A percentile compares a stretch with the other conserved stretches of the same genome.
phyloP scores from a whole-genome alignment of 2,797 vertebrate genomes.

The Cossypha heuglini region DNA sequence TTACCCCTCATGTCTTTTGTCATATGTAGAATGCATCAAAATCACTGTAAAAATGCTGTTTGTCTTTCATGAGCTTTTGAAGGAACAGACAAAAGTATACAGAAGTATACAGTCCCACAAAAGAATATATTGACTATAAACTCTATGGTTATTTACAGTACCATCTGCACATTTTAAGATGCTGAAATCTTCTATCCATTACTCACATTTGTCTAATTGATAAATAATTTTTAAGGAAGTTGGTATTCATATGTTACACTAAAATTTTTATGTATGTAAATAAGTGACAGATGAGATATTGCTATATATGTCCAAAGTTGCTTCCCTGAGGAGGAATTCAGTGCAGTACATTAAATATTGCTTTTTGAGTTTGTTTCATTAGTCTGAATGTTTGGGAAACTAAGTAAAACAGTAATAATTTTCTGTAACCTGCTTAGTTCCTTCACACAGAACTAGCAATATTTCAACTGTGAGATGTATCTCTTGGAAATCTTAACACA shows the following conservation, averaged over 20 bases:
- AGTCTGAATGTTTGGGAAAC: background rate
- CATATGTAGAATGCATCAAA: background rate
- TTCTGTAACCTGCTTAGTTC: background rate
- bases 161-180: slow-evolving; percentile 15
- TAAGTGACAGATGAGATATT: slow-evolving; percentile 48
- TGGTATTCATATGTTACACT: background rate
- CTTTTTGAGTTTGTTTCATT: background rate
- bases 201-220: slow-evolving; percentile 13
- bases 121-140: background rate
- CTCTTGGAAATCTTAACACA: background rate
- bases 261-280: slow-evolving; percentile 9
- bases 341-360: background rate
- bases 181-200: background rate
- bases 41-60: background rate
- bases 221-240: slow-evolving; percentile 57
- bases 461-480: background rate
- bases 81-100: background rate
- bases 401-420: background rate
- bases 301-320: slow-evolving; percentile 5
- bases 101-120: background rate
- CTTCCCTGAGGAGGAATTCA: background rate
- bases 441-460: background rate
- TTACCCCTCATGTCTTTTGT: background rate
- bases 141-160: background rate
- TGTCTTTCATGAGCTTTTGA: background rate